phyloP scores from a whole-genome alignment of 2,113 vertebrate species.

The Campylorhamphus procurvoides region DNA sequence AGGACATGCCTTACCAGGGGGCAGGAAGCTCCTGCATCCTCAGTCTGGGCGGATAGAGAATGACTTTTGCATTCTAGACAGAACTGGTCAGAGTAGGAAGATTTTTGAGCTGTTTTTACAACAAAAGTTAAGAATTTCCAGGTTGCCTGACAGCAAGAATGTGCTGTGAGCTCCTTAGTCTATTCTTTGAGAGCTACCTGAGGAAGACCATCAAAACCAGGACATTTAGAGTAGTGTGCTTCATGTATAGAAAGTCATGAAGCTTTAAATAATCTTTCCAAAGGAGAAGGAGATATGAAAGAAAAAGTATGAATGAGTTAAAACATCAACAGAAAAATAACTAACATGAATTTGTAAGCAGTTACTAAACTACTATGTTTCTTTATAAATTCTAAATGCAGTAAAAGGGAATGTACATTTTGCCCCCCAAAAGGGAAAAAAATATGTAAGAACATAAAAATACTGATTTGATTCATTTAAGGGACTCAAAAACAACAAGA shows the following conservation, averaged over 20 bases:
- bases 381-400: neutral
- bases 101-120: neutral
- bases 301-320: neutral
- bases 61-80: neutral
- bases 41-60: neutral
- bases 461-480: neutral
- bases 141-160: neutral
- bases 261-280: neutral
- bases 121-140: neutral
- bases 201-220: neutral
- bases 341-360: neutral
- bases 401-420: neutral
- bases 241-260: neutral
- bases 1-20: neutral
- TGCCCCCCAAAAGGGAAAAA: neutral
- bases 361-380: neutral
- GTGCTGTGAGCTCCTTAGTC: neutral
- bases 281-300: neutral
- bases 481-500: neutral
- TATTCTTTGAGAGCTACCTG: neutral
- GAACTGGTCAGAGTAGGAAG: neutral
- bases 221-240: neutral
- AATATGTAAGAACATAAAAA: neutral
- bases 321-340: neutral
- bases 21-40: neutral